Conservation (phyloP, 2,113 vertebrate genomes). For the Cichladusa arquata region DNA sequence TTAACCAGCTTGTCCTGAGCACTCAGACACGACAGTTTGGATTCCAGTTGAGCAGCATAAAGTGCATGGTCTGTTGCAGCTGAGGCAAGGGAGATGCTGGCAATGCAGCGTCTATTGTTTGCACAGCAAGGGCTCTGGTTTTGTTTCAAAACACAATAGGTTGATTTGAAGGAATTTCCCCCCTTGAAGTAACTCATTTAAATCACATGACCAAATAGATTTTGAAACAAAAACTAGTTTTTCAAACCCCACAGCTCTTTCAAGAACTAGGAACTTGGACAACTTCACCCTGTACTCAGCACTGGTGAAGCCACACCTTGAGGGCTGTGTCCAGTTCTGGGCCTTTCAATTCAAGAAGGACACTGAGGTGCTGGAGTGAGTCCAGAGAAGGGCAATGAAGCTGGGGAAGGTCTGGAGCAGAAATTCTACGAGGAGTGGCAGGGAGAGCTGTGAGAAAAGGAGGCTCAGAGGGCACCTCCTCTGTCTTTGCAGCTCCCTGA, state of each 20-base stretch:
- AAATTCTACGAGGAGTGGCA: not conserved
- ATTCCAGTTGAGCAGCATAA: not conserved
- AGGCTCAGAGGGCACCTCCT: not conserved
- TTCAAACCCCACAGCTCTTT: not conserved
- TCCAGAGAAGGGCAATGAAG: not conserved
- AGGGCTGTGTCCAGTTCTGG: not conserved
- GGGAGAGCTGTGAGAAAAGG: not conserved
- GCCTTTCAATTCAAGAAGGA: not conserved
- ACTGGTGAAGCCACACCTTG: not conserved
- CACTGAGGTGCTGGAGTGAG: fast-evolving
- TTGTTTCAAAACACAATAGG: not conserved
- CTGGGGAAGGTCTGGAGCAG: not conserved
- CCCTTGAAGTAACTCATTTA: not conserved
- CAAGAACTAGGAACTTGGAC: not conserved
- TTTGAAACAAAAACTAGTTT: slow-evolving; percentile 12
- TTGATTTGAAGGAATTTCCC: not conserved
- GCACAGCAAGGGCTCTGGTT: not conserved
- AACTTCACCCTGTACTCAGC: not conserved
- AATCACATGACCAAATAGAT: not conserved
- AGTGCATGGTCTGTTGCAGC: not conserved
- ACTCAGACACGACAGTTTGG: not conserved
- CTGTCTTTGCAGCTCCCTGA: not conserved
- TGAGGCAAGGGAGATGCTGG: not conserved
- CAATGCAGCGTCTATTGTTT: not conserved
- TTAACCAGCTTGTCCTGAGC: not conserved